A percentile compares a stretch with the other conserved stretches of the same genome.
phyloP scores from a whole-genome alignment of 2,888 invertebrate genomes.

The Lacanobia oleracea region DNA sequence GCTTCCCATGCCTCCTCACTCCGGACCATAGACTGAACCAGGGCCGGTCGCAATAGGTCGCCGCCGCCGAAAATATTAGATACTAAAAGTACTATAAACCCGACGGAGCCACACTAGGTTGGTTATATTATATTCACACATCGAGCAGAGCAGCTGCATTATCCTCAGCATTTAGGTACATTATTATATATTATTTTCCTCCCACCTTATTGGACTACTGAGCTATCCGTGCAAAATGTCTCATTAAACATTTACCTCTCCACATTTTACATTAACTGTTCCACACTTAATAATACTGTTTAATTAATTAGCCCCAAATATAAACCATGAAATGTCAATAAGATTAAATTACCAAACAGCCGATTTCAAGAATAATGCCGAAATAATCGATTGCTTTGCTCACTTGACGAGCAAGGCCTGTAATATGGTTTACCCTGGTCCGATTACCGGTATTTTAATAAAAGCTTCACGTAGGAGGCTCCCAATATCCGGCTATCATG shows the following conservation, averaged over 20 bases:
- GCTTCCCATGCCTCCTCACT: no score
- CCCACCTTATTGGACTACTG: background rate
- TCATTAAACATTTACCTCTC: background rate
- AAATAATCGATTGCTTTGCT: slow-evolving; percentile 18
- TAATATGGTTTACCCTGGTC: slow-evolving; percentile 25
- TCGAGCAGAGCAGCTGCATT: no score
- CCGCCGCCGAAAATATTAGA: no score
- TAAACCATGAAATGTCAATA: slow-evolving; percentile 7
- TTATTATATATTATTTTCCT: background rate
- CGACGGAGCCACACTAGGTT: no score
- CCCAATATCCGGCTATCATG: slow-evolving; percentile 38
- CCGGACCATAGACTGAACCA: no score
- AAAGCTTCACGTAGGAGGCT: slow-evolving; percentile 34
- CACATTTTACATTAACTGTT: background rate
- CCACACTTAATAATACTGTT: background rate
- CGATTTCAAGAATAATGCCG: slow-evolving; percentile 10
- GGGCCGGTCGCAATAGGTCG: no score
- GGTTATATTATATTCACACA: no score
- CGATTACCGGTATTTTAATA: slow-evolving; percentile 50
- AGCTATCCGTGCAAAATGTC: background rate
- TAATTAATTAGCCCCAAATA: background rate
- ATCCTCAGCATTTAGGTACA: background rate
- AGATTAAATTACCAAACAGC: slow-evolving; percentile 1
- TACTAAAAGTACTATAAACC: no score
- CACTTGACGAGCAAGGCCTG: slow-evolving; percentile 22